A percentile compares a stretch with the other conserved stretches of the same genome.
phyloP scores from a whole-genome alignment of 2,888 invertebrate genomes.

The Leptinotarsa peninsularis region DNA sequence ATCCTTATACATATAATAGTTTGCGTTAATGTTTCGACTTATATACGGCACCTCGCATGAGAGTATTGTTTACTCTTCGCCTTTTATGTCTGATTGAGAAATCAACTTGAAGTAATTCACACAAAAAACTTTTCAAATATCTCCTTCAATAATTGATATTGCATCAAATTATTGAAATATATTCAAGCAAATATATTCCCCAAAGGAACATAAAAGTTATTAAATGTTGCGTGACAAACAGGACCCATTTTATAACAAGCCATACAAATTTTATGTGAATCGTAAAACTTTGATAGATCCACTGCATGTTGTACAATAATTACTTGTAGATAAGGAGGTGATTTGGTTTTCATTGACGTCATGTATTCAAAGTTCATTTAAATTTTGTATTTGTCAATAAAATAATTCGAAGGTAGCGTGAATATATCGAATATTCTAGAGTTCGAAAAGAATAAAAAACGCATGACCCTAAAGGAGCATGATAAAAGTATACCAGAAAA shows the following conservation, averaged over 20 bases:
- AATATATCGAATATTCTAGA: too few relatives aligned
- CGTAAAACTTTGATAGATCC: not conserved
- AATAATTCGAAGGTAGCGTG: too few relatives aligned
- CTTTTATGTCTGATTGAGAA: not conserved
- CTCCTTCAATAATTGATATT: not conserved
- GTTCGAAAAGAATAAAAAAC: too few relatives aligned
- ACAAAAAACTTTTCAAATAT: too few relatives aligned
- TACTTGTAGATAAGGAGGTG: not conserved
- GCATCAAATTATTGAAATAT: not conserved
- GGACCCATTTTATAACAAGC: not conserved
- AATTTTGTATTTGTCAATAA: too few relatives aligned
- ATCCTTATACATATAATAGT: too few relatives aligned
- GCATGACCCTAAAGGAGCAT: too few relatives aligned
- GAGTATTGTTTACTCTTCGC: too few relatives aligned
- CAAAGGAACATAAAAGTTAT: not conserved
- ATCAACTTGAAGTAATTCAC: not conserved
- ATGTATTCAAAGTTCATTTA: too few relatives aligned
- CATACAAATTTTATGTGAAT: constrained; percentile 4
- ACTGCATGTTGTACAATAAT: not conserved
- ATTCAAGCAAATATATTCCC: not conserved
- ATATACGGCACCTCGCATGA: too few relatives aligned
- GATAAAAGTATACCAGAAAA: too few relatives aligned
- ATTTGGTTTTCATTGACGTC: not conserved
- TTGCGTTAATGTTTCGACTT: too few relatives aligned
- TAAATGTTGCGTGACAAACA: not conserved